Base-by-base conservation (phyloP, 2,113 vertebrate species). In the Phainopepla nitens region DNA sequence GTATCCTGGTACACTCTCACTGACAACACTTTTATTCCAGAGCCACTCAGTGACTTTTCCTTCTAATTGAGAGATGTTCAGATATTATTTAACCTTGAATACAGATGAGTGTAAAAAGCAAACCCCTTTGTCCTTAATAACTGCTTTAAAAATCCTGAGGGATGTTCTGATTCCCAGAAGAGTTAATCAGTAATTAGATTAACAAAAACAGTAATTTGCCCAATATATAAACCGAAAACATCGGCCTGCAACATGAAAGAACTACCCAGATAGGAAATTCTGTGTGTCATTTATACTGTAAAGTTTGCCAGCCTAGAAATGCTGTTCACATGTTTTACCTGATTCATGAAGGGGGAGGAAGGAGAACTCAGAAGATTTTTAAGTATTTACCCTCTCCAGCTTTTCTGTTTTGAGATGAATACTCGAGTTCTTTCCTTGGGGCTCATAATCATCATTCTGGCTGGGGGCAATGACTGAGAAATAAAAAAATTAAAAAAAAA, bases 301-400 rank as follows among this genome's bases (percentile, higher is more conserved):
- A 54, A 36, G 20, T 35, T 87, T 89, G n/a, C 65, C 64, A 62
- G 42, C n/a, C 50, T 36, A 53, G 80, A 90, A 91, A 82, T 23
- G 31, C 0, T 31, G 58, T 78, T 54, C 42, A 33, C 45, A 13
- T 36, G 50, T 77, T 88, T 89, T 58, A 82, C 19, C 54, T 51
- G 69, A 11, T 35, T 58, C 15, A 14, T n/a, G 70, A 77, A 89
- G 9, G 47, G 49, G n/a, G 13, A 84, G 86, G 87, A 95, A 95
- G 87, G 24, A 85, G 60, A 80, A 57, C 25, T 73, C 42, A 54
- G 45, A 61, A 90, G 76, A 82, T 60, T 76, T 39, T 9, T 29
- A 94, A 66, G 47, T 79, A 89, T 95, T 98, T 96, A 99, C 99
- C 98, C 98, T 98, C 94, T 99, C 98, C 92, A 99, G 90, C 60